Percentiles rank a stretch among this genome's conserved stretches.
phyloP scores from a whole-genome alignment of 2,113 vertebrate species.

The Nettapus auritus region DNA sequence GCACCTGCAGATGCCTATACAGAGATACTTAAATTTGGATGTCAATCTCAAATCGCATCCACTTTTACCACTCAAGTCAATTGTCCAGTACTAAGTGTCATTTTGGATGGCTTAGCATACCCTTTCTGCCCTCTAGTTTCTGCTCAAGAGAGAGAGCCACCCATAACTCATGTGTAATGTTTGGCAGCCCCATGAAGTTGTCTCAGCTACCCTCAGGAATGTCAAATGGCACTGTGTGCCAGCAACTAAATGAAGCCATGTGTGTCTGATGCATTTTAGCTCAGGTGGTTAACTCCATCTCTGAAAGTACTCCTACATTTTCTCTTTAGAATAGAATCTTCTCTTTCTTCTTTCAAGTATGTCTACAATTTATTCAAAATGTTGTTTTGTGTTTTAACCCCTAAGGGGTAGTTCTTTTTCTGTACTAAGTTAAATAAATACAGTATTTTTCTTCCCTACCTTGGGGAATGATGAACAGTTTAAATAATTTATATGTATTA shows the following conservation, averaged over 20 bases:
- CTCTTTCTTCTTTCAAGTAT: not conserved
- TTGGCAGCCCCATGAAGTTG: not conserved
- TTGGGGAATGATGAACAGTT: not conserved
- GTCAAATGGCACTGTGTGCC: not conserved
- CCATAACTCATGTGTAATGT: not conserved
- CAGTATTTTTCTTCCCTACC: not conserved
- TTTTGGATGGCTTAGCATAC: not conserved
- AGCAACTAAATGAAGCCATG: not conserved
- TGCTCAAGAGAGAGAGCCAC: not conserved
- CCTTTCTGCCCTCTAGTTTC: not conserved
- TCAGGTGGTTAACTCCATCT: not conserved
- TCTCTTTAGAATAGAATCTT: not conserved
- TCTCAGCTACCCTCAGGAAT: not conserved
- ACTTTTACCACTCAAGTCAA: not conserved
- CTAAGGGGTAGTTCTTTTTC: not conserved
- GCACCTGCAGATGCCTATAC: not conserved
- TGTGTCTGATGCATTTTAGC: not conserved
- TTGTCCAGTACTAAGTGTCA: not conserved
- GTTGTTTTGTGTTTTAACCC: not conserved
- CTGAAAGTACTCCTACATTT: not conserved
- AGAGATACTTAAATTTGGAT: not conserved
- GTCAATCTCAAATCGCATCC: not conserved
- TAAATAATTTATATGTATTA: conserved; percentile 38
- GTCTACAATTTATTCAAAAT: not conserved
- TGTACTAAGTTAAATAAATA: conserved; percentile 2